Conservation (phyloP, 2,888 invertebrate species). For the Sepiola atlantica region DNA sequence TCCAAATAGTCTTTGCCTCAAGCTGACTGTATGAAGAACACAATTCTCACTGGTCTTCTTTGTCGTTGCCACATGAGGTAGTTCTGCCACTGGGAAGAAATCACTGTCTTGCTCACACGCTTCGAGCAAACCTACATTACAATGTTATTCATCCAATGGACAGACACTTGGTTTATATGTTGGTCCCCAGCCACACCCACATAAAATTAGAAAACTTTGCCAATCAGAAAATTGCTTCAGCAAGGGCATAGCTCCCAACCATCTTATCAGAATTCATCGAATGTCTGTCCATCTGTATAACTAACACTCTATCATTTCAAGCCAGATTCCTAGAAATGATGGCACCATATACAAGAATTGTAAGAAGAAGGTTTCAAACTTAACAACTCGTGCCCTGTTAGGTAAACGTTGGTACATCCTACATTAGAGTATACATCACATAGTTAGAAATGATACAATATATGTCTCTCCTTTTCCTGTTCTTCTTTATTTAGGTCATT, state of each 20-base stretch:
- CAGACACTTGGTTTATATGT: not conserved
- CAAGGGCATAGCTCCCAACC: not conserved
- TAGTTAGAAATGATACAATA: too few relatives aligned
- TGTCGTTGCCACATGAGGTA: not conserved
- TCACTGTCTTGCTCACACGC: not conserved
- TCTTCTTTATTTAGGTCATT: too few relatives aligned
- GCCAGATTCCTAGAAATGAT: too few relatives aligned
- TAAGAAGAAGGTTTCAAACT: too few relatives aligned
- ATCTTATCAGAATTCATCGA: not conserved
- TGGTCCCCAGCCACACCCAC: constrained; percentile 15
- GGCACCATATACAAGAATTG: too few relatives aligned
- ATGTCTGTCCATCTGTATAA: too few relatives aligned
- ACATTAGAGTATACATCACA: too few relatives aligned
- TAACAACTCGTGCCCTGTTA: too few relatives aligned
- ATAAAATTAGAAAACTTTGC: not conserved
- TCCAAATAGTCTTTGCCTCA: not conserved
- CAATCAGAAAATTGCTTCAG: not conserved
- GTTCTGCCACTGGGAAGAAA: constrained; percentile 19
- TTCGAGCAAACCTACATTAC: not conserved
- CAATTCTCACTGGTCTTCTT: not conserved
- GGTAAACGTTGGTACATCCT: too few relatives aligned
- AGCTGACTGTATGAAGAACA: not conserved
- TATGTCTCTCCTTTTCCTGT: too few relatives aligned
- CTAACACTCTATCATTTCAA: too few relatives aligned
- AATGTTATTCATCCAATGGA: not conserved